Conservation (phyloP, 2,888 invertebrate genomes). For the Cabera pusaria region DNA sequence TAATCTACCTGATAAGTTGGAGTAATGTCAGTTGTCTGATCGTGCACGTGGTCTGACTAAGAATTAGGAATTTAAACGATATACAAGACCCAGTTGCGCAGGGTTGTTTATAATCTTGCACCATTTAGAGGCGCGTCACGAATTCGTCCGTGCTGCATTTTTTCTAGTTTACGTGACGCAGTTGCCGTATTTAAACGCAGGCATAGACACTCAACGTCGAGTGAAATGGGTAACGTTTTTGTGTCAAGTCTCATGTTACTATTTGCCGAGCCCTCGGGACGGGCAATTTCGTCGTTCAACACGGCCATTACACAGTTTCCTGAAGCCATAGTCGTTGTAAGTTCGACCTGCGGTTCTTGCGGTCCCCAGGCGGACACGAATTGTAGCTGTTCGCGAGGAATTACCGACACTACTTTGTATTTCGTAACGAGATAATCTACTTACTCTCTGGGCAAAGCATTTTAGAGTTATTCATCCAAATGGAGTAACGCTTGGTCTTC, state of each 20-base stretch:
- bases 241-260: constrained; percentile 46
- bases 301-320: constrained; percentile 42
- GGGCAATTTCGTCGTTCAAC: constrained; percentile 47
- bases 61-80: constrained; percentile 61
- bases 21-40: constrained; percentile 50
- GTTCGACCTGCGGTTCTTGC: constrained; percentile 44
- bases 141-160: constrained; percentile 43
- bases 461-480: too few species aligned
- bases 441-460: too few species aligned
- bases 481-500: too few species aligned
- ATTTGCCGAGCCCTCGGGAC: constrained; percentile 37
- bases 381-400: constrained; percentile 7
- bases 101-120: constrained; percentile 56
- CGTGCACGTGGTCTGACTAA: constrained; percentile 59
- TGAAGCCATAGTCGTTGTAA: constrained; percentile 38
- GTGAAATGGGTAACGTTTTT: constrained; percentile 67
- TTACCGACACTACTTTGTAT: constrained; percentile 12
- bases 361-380: constrained; percentile 53
- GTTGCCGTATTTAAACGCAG: constrained; percentile 47
- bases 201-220: constrained; percentile 52
- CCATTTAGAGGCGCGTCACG: constrained; percentile 74
- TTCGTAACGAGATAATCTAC: too few species aligned
- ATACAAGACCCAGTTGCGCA: constrained; percentile 44
- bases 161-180: constrained; percentile 51
- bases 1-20: constrained; percentile 67